Evolutionary conservation across 1,140 invertebrate species (phyloP), one percentile per base, ranked within the genome.

Genomic region (Cyclargus thomasi): DNA sequence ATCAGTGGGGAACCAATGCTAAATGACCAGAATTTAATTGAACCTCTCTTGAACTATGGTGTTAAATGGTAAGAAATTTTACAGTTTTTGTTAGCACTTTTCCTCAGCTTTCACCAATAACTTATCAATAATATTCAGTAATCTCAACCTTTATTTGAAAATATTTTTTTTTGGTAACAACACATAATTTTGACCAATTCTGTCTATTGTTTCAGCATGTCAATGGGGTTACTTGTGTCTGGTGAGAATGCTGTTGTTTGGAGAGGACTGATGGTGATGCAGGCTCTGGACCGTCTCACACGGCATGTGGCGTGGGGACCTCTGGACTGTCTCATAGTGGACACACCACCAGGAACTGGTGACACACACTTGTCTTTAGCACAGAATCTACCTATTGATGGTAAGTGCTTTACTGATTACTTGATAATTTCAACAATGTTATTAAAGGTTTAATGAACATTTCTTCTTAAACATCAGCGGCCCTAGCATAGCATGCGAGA

Each of bases 251-350:
- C 97, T 0, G 93, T 97, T 8, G 94, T 98, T 22, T 98, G 97
- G 97, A 91, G 97, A 73, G 97, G 97, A 0, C 92, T 97, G 4
- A 97, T 98, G 94, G 97, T 99, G 14, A 99, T 99, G 97, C 96
- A 95, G 73, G 97, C 97, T 1, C 85, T 99, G 57, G 95, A 98
- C 67, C 94, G 95, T 76, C 84, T 99, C 18, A 91, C 97, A 1
- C 91, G 95, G 69, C 94, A 97, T 75, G 96, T 97, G 29, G 91
- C 93, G 53, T 98, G 97, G 97, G 93, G 92, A 5, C 92, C 94
- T 0, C 90, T 97, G 47, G 96, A 98, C 91, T 94, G 95, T 82
- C 91, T 98, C 35, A 89, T 98, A 7, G 91, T 98, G 1, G 97
- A 98, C 85, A 97, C 97, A 67, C 97, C 97, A 2, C 97, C 97